Percentiles rank a stretch among this genome's conserved stretches.
These are phyloP conservation scores for Azemiops feae DNA, from an alignment of 2,113 vertebrate species.

Conservation along the genomic window DNA sequence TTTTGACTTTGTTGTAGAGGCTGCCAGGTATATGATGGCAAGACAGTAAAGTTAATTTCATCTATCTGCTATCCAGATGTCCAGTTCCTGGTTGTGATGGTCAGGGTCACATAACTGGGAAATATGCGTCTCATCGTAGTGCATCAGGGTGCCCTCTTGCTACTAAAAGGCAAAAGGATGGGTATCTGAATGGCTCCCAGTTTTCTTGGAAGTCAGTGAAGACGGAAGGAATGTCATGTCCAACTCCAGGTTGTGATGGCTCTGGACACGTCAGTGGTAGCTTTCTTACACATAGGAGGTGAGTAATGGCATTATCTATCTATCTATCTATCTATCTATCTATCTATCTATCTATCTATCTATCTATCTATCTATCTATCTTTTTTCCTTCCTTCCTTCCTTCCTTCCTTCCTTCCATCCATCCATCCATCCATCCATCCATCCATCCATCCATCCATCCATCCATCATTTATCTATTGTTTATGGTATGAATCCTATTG, in stretches of 20 bases:
- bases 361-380: background rate
- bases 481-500: background rate
- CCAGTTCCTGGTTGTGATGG: slow-evolving; percentile 97
- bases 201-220: slow-evolving; percentile 99
- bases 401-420: background rate
- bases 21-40: slow-evolving; percentile 36
- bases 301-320: slow-evolving; percentile 45
- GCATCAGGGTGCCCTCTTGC: slow-evolving; percentile 95
- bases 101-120: slow-evolving; percentile 97
- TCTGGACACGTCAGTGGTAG: slow-evolving; percentile 98
- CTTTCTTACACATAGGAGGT: slow-evolving; percentile 98
- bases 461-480: background rate
- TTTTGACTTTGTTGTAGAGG: slow-evolving; percentile 44
- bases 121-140: slow-evolving; percentile 96
- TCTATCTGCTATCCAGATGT: slow-evolving; percentile 80
- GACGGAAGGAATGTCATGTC: slow-evolving; percentile 98
- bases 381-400: background rate
- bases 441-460: background rate
- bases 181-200: slow-evolving; percentile 95
- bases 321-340: background rate
- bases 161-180: slow-evolving; percentile 97
- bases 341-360: background rate
- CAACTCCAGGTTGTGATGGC: slow-evolving; percentile 95
- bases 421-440: background rate
- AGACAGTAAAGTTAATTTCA: slow-evolving; percentile 53